phyloP scores from a whole-genome alignment of 2,797 vertebrate genomes.

The Ateles fusciceps region DNA sequence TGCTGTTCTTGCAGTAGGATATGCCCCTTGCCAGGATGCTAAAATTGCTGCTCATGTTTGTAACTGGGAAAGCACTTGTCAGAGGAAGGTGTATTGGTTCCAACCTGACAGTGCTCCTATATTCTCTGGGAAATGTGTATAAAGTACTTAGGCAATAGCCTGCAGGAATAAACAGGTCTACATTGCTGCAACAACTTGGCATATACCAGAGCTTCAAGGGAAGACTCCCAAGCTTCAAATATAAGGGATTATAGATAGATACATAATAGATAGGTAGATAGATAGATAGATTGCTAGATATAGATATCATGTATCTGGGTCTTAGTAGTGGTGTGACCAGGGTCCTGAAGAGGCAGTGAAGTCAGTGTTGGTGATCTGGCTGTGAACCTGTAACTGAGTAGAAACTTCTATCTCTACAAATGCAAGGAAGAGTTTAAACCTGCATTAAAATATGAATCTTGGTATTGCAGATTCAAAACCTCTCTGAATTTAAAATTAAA shows the following conservation, averaged over 20 bases:
- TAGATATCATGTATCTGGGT: not conserved
- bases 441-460: not conserved
- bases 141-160: not conserved
- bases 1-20: not conserved
- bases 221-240: not conserved
- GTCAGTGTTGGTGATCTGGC: not conserved
- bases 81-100: not conserved
- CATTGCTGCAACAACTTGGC: not conserved
- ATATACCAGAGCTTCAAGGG: not conserved
- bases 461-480: not conserved
- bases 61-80: not conserved
- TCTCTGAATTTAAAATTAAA: not conserved
- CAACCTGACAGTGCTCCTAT: not conserved
- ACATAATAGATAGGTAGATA: too few species aligned
- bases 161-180: not conserved
- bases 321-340: not conserved
- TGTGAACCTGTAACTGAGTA: not conserved
- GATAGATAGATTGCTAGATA: too few species aligned
- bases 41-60: not conserved
- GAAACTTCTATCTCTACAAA: not conserved
- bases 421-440: not conserved
- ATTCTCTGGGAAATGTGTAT: not conserved
- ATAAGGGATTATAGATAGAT: not conserved
- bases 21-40: not conserved
- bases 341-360: not conserved